Evolutionary conservation across 2,888 invertebrate species (phyloP).

Genomic region (Schrankia costaestrigalis): DNA sequence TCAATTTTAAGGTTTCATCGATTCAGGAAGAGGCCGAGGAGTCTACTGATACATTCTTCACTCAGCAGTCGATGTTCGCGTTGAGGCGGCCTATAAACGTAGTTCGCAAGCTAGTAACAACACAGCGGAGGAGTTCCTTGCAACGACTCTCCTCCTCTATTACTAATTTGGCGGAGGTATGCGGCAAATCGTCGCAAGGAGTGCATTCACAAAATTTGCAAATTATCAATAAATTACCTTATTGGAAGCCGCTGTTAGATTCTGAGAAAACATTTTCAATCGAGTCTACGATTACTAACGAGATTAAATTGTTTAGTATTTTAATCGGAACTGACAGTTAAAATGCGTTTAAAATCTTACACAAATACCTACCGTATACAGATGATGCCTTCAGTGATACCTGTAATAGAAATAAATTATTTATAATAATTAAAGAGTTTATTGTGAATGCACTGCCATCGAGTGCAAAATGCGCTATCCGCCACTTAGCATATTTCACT

Average conservation of each 20-base stretch:
- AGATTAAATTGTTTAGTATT: too few species aligned
- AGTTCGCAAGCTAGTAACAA: conserved; percentile 76
- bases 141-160: conserved; percentile 74
- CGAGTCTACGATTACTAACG: too few species aligned
- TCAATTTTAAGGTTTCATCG: conserved; percentile 69
- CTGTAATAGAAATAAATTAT: conserved; percentile 10
- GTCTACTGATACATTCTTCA: conserved; percentile 59
- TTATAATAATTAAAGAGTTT: conserved; percentile 5
- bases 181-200: conserved; percentile 45
- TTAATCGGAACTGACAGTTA: too few species aligned
- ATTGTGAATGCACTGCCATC: conserved; percentile 62
- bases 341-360: too few species aligned
- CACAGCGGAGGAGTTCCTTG: conserved; percentile 72
- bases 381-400: conserved; percentile 3
- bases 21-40: conserved; percentile 67
- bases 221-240: too few species aligned
- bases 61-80: conserved; percentile 63
- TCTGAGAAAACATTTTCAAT: too few species aligned
- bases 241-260: too few species aligned
- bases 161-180: conserved; percentile 77
- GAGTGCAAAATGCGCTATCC: conserved; percentile 49
- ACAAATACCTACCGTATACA: not conserved
- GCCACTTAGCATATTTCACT: conserved; percentile 56
- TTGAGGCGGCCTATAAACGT: conserved; percentile 71
- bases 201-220: conserved; percentile 61